Evolutionary conservation across 2,888 invertebrate genomes (phyloP).

Genomic region (Nemapogon koenigi): DNA sequence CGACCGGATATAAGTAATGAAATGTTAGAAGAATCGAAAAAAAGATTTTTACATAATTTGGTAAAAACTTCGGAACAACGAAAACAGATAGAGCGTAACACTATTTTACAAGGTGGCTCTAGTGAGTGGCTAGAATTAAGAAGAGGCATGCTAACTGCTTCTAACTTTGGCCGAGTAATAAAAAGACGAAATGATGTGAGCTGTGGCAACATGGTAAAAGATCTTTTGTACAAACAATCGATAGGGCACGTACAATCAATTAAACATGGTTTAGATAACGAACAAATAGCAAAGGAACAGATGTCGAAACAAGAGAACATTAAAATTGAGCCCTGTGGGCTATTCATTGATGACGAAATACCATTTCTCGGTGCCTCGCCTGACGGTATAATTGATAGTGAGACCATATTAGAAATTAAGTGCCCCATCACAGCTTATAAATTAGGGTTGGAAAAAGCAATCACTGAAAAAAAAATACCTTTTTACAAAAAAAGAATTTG

Average conservation of each 20-base stretch:
- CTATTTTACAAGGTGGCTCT: conserved; percentile 18
- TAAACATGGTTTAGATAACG: conserved; percentile 13
- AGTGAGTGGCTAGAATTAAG: conserved; percentile 19
- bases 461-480: not conserved
- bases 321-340: not conserved
- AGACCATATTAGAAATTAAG: not conserved
- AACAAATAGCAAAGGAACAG: not conserved
- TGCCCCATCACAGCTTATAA: not conserved
- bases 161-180: conserved; percentile 17
- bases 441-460: not conserved
- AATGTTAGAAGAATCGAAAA: conserved; percentile 12
- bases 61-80: conserved; percentile 13
- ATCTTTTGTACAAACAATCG: conserved; percentile 16
- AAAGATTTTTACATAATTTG: conserved; percentile 15
- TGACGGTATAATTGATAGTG: not conserved
- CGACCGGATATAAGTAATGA: conserved; percentile 16
- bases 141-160: conserved; percentile 17
- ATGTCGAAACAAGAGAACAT: not conserved
- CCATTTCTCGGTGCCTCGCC: not conserved
- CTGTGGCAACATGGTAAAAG: conserved; percentile 17
- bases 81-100: conserved; percentile 13
- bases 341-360: conserved; percentile 1
- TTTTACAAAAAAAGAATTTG: not conserved
- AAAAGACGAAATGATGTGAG: conserved; percentile 11
- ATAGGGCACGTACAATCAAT: conserved; percentile 13